These are phyloP conservation scores for Sussaba pulchella DNA, from an alignment of 2,888 invertebrate species.

Conservation along the genomic window DNA sequence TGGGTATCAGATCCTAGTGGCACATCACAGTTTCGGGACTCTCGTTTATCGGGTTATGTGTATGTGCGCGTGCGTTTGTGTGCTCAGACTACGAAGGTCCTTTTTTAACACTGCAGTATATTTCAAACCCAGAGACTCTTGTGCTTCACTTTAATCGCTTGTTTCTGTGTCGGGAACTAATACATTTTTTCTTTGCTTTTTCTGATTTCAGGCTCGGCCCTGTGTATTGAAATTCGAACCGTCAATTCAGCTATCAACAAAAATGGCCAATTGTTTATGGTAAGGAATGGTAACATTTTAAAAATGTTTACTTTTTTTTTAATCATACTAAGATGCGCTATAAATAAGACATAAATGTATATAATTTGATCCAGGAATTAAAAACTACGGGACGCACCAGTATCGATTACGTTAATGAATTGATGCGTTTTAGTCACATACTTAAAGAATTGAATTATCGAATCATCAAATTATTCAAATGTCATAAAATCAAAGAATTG, in stretches of 20 bases:
- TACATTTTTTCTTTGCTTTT: constrained; percentile 50
- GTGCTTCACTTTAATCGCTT: not conserved
- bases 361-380: too few species aligned
- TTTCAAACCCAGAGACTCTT: not conserved
- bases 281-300: constrained; percentile 68
- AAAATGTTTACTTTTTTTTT: not conserved
- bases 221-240: constrained; percentile 51
- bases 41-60: constrained; percentile 1
- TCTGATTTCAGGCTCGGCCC: constrained; percentile 75
- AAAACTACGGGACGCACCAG: too few species aligned
- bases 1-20: not conserved
- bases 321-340: too few species aligned
- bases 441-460: too few species aligned
- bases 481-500: too few species aligned
- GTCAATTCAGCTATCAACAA: constrained; percentile 71
- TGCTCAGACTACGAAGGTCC: not conserved
- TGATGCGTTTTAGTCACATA: too few species aligned
- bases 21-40: constrained; percentile 11
- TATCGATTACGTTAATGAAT: too few species aligned
- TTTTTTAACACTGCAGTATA: too few species aligned
- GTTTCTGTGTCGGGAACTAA: not conserved
- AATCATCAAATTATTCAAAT: too few species aligned
- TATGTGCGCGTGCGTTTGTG: too few species aligned
- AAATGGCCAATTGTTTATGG: constrained; percentile 80
- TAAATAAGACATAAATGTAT: too few species aligned